Conservation (phyloP, 2,797 vertebrate species). For the Spondyliosoma cantharus region DNA sequence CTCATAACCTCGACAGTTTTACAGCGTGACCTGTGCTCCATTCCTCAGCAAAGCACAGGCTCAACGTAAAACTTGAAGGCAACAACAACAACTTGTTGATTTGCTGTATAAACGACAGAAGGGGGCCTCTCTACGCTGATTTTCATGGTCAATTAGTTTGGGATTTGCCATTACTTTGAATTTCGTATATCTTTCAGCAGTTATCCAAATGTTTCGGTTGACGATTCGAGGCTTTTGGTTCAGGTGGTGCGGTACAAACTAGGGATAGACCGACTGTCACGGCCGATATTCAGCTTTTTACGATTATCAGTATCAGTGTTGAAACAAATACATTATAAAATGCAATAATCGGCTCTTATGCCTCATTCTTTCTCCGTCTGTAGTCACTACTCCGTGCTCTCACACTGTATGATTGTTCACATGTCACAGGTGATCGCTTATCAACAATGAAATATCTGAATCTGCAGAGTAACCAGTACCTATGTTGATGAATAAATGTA, state of each 20-base stretch:
- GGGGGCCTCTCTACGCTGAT: not conserved
- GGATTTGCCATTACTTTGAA: not conserved
- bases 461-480: too few relatives aligned
- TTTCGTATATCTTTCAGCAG: not conserved
- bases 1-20: constrained; percentile 34
- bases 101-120: not conserved
- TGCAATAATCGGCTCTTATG: too few relatives aligned
- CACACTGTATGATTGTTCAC: too few relatives aligned
- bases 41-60: constrained; percentile 26
- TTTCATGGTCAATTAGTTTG: not conserved
- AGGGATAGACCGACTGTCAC: too few relatives aligned
- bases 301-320: too few relatives aligned
- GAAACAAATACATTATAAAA: too few relatives aligned
- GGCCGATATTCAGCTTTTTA: too few relatives aligned
- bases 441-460: too few relatives aligned
- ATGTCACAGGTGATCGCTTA: too few relatives aligned
- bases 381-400: too few relatives aligned
- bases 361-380: too few relatives aligned
- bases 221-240: not conserved
- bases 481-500: too few relatives aligned
- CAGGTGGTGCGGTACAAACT: not conserved
- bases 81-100: constrained; percentile 12
- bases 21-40: constrained; percentile 28
- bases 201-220: not conserved
- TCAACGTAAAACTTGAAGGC: not conserved